phyloP scores from a whole-genome alignment of 2,888 invertebrate genomes.

The Athrips mouffetella region DNA sequence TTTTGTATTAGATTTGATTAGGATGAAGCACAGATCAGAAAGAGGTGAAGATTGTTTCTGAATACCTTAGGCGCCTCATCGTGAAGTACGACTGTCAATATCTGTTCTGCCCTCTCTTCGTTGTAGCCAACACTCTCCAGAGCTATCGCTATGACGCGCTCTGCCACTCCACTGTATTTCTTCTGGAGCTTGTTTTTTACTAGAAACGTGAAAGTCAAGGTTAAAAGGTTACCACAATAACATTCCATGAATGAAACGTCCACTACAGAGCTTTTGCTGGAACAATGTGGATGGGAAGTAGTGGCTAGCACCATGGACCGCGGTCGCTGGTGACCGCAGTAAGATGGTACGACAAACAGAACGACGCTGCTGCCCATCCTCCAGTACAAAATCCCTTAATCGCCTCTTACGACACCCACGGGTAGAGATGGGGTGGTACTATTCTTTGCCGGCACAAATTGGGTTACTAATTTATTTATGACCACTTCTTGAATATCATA shows the following conservation, averaged over 20 bases:
- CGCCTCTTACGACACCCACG: no score
- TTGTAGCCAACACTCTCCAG: conserved; percentile 93
- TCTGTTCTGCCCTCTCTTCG: conserved; percentile 88
- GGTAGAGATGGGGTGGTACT: no score
- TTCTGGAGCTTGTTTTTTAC: conserved; percentile 84
- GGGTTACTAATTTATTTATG: neutral
- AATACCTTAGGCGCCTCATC: conserved; percentile 76
- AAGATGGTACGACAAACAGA: no score
- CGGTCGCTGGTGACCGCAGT: no score
- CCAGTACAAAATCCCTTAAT: no score
- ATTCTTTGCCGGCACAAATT: no score
- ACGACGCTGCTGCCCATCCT: no score
- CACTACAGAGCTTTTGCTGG: no score
- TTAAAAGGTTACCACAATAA: neutral
- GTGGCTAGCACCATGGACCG: no score
- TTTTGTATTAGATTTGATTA: no score
- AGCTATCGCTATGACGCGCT: conserved; percentile 89
- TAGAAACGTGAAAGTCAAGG: conserved; percentile 58
- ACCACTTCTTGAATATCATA: neutral
- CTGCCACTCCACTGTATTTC: conserved; percentile 86
- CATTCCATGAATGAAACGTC: neutral
- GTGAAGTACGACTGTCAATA: conserved; percentile 84
- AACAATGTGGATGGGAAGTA: no score
- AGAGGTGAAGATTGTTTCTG: neutral
- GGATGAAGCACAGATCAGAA: no score